Conservation (phyloP, 2,888 invertebrate species). For the Girardia tigrina region DNA sequence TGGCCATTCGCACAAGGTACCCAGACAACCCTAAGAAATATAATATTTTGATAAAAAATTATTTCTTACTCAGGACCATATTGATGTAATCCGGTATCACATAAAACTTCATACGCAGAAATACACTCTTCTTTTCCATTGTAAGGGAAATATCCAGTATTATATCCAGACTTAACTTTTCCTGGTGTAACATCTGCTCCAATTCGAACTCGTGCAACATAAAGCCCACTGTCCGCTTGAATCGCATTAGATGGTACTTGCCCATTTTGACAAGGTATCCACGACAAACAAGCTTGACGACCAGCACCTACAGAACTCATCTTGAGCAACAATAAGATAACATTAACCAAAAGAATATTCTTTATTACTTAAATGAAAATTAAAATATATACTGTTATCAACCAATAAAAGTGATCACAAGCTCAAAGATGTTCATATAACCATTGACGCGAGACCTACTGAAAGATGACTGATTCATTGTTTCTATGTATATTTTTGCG, state of each 20-base stretch:
- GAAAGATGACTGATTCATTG: too few relatives aligned
- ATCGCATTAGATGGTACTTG: conserved; percentile 24
- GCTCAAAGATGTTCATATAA: too few relatives aligned
- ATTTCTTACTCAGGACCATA: conserved; percentile 28
- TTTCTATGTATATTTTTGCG: too few relatives aligned
- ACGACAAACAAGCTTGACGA: conserved; percentile 26
- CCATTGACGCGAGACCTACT: too few relatives aligned
- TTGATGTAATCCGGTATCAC: conserved; percentile 15
- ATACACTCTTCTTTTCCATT: conserved; percentile 16
- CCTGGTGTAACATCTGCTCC: conserved; percentile 16
- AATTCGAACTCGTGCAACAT: not conserved
- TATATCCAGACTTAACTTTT: not conserved
- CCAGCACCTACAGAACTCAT: conserved; percentile 25
- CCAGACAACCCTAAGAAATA: not conserved
- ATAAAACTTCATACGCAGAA: conserved; percentile 24
- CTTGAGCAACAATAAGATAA: not conserved
- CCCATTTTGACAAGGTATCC: conserved; percentile 13
- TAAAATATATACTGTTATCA: too few relatives aligned
- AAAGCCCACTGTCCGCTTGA: not conserved
- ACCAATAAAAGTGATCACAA: too few relatives aligned
- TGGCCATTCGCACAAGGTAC: not conserved
- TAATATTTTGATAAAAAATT: not conserved
- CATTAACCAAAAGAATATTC: too few relatives aligned
- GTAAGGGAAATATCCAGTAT: conserved; percentile 10
- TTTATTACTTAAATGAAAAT: too few relatives aligned